Evolutionary conservation across 1,140 invertebrate genomes (phyloP).

Genomic region (Hyphantria cunea): DNA sequence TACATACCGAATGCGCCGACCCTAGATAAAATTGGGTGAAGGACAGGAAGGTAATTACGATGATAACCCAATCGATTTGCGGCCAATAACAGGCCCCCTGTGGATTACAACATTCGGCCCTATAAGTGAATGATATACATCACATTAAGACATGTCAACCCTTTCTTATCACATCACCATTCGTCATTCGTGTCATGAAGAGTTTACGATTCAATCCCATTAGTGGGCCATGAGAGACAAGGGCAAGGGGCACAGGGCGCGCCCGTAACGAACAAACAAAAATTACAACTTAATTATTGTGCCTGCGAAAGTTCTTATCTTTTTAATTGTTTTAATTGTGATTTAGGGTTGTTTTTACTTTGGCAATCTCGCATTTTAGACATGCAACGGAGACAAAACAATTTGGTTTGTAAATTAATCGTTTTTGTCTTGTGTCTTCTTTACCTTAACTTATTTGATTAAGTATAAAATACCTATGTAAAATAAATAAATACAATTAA

Average conservation of each 20-base stretch:
- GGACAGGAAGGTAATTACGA: too few relatives aligned
- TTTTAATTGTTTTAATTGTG: conserved; percentile 40
- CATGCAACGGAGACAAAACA: background rate
- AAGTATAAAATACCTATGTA: too few relatives aligned
- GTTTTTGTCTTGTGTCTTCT: background rate
- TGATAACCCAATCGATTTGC: too few relatives aligned
- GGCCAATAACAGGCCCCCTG: too few relatives aligned
- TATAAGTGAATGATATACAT: background rate
- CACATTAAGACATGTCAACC: background rate
- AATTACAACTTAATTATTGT: conserved; percentile 43
- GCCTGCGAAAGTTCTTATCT: conserved; percentile 33
- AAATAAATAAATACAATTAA: too few relatives aligned
- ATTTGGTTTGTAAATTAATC: background rate
- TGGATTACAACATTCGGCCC: too few relatives aligned
- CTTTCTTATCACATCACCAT: conserved; percentile 3
- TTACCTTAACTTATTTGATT: background rate
- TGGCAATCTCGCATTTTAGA: conserved; percentile 19
- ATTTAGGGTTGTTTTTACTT: conserved; percentile 31
- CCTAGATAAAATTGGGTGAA: too few relatives aligned
- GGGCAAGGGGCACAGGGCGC: background rate
- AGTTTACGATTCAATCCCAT: conserved; percentile 26
- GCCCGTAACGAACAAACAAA: conserved; percentile 34
- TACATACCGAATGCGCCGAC: too few relatives aligned
- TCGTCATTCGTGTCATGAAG: conserved; percentile 4
- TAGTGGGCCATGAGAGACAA: background rate